Conservation (phyloP, 2,888 invertebrate genomes). For the Lithophane socia region DNA sequence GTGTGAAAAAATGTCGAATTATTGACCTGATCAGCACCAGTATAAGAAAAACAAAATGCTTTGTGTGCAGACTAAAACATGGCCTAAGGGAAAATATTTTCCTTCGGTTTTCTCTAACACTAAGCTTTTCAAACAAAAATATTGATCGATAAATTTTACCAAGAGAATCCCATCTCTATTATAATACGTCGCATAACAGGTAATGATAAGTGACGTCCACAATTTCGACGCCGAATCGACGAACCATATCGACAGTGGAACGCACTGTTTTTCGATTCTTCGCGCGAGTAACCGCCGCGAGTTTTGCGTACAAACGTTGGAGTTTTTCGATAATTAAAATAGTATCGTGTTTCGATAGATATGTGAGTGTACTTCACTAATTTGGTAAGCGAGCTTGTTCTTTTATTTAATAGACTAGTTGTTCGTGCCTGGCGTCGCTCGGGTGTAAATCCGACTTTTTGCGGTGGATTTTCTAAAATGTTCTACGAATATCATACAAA, state of each 20-base stretch:
- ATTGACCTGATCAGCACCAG: background rate
- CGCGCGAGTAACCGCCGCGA: conserved; percentile 28
- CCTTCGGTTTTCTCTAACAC: background rate
- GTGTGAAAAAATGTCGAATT: too few species aligned
- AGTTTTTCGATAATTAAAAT: conserved; percentile 15
- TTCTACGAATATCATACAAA: too few species aligned
- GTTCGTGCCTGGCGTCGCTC: too few species aligned
- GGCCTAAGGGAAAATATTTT: background rate
- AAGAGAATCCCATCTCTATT: conserved; percentile 39
- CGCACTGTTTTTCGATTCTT: conserved; percentile 61
- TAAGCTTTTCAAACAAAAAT: background rate
- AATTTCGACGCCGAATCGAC: conserved; percentile 60
- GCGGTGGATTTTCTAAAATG: too few species aligned
- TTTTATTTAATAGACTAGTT: too few species aligned
- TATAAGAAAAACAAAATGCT: too few species aligned
- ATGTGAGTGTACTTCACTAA: conserved; percentile 4
- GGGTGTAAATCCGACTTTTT: too few species aligned
- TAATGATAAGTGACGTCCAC: conserved; percentile 63
- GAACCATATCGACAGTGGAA: conserved; percentile 63
- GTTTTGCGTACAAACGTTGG: background rate
- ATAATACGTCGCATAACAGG: conserved; percentile 34
- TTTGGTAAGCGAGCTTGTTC: conserved; percentile 42
- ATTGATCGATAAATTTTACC: conserved; percentile 16
- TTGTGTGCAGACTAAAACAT: background rate
- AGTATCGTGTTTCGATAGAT: background rate